A percentile compares a stretch with the other conserved stretches of the same genome.
These are phyloP conservation scores for Formica selysi DNA, from an alignment of 1,140 invertebrate genomes.

Conservation along the genomic window DNA sequence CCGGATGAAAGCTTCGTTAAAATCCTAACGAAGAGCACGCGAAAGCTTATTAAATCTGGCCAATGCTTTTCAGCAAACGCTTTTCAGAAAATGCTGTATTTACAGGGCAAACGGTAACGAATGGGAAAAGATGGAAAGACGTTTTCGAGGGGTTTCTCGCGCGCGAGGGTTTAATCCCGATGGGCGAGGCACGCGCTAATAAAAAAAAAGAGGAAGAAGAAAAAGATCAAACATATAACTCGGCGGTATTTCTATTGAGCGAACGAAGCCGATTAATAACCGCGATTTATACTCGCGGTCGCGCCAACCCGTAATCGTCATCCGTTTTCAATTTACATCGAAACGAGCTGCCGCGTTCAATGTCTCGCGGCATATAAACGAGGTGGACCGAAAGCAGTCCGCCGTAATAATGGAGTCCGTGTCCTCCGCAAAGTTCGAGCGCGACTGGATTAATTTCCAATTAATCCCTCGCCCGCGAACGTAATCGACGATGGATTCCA, in stretches of 20 bases:
- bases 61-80: conserved; percentile 53
- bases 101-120: conserved; percentile 58
- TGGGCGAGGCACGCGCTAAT: not conserved
- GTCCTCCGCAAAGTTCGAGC: conserved; percentile 48
- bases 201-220: not conserved
- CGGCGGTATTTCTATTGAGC: conserved; percentile 35
- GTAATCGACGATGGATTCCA: not conserved
- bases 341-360: conserved; percentile 24
- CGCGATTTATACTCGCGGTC: conserved; percentile 49
- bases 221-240: conserved; percentile 19
- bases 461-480: conserved; percentile 14
- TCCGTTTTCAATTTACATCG: conserved; percentile 63
- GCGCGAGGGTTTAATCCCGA: conserved; percentile 36
- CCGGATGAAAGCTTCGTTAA: conserved; percentile 57
- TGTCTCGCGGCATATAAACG: conserved; percentile 40
- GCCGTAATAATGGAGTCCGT: conserved; percentile 52
- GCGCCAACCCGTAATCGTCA: conserved; percentile 4
- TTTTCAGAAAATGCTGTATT: conserved; percentile 52
- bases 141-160: conserved; percentile 29
- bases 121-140: conserved; percentile 46
- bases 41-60: conserved; percentile 57
- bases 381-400: conserved; percentile 19
- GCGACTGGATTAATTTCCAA: conserved; percentile 50
- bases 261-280: conserved; percentile 42
- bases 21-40: conserved; percentile 55